Evolutionary conservation across 2,797 vertebrate species (phyloP).

Genomic region (Tadarida brasiliensis): DNA sequence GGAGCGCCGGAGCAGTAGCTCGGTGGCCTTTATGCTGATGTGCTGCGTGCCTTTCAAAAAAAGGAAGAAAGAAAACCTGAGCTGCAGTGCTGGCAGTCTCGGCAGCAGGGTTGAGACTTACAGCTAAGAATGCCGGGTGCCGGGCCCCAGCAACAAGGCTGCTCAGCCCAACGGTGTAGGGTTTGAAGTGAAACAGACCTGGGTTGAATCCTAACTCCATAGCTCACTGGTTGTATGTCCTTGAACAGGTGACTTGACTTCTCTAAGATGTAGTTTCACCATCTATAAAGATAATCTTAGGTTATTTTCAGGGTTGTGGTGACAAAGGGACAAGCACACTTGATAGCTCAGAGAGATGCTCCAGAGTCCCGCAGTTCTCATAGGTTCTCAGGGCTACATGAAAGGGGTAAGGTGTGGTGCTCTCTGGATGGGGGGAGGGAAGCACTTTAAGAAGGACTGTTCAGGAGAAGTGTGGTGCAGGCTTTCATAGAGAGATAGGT

Average conservation of each 20-base stretch:
- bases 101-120: neutral
- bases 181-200: neutral
- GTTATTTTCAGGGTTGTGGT: neutral
- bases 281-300: neutral
- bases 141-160: slow-evolving; percentile 11
- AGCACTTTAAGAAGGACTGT: neutral
- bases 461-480: neutral
- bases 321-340: neutral
- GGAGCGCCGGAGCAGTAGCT: slow-evolving; percentile 4
- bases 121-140: neutral
- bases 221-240: neutral
- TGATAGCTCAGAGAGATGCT: neutral
- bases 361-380: neutral
- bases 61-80: neutral
- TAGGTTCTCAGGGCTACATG: neutral
- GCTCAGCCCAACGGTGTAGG: neutral
- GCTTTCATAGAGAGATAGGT: neutral
- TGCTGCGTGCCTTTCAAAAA: slow-evolving; percentile 12
- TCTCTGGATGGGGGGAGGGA: neutral
- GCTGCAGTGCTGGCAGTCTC: neutral
- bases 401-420: neutral
- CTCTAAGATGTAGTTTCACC: neutral
- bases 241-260: neutral
- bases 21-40: slow-evolving; percentile 47
- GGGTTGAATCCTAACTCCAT: neutral